phyloP scores from a whole-genome alignment of 2,888 invertebrate species.

The Macrophya annulata region DNA sequence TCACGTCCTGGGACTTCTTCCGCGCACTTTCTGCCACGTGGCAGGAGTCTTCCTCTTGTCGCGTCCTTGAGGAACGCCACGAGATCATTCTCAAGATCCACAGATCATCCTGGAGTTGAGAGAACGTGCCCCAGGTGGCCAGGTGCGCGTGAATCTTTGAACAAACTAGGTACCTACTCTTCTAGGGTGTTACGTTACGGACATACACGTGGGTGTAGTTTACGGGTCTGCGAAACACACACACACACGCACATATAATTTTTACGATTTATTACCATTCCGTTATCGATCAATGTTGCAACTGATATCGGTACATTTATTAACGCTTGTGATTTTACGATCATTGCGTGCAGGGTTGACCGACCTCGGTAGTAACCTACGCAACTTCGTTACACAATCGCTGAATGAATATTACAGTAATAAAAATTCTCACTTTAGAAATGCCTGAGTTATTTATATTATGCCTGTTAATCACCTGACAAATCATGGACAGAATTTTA shows the following conservation, averaged over 20 bases:
- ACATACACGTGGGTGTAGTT: conserved; percentile 20
- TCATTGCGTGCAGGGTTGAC: conserved; percentile 17
- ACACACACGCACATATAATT: background rate
- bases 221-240: conserved; percentile 15
- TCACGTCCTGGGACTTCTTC: conserved; percentile 48
- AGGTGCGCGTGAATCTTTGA: conserved; percentile 58
- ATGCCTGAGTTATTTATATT: background rate
- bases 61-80: conserved; percentile 52
- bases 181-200: conserved; percentile 11
- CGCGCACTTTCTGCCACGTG: conserved; percentile 48
- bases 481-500: background rate
- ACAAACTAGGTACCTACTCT: background rate
- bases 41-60: conserved; percentile 36
- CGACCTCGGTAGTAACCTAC: conserved; percentile 6
- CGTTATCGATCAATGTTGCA: conserved; percentile 66
- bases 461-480: background rate
- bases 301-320: conserved; percentile 65
- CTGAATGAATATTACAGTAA: background rate
- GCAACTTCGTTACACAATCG: background rate
- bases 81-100: conserved; percentile 48
- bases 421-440: background rate
- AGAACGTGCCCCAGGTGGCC: conserved; percentile 46
- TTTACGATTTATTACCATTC: conserved; percentile 57
- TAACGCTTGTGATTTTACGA: conserved; percentile 63
- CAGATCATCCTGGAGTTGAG: conserved; percentile 43